These are phyloP conservation scores for Pachypanchax playfairii DNA, from an alignment of 2,113 vertebrate species.

Conservation along the genomic window DNA sequence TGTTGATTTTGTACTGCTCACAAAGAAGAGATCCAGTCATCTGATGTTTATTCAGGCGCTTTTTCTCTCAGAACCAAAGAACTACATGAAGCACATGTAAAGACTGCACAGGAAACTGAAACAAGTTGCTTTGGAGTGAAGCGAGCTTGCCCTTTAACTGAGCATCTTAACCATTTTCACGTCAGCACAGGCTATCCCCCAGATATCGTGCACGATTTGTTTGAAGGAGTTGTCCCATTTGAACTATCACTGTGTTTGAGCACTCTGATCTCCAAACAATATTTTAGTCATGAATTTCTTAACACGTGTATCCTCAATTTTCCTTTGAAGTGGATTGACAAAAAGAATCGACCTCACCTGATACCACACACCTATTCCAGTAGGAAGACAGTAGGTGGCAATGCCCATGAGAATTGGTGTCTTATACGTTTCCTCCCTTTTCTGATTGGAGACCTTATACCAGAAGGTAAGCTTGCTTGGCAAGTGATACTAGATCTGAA, in stretches of 20 bases:
- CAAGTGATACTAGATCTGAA: not conserved
- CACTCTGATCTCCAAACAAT: not conserved
- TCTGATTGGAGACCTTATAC: slow-evolving; percentile 1
- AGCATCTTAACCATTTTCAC: too few relatives aligned
- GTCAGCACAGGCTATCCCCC: slow-evolving; percentile 1
- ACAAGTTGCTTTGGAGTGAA: slow-evolving; percentile 10
- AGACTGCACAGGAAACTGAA: not conserved
- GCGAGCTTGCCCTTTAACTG: not conserved
- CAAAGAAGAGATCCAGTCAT: not conserved
- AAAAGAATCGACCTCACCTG: not conserved
- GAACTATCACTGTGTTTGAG: slow-evolving; percentile 4
- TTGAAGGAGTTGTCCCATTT: slow-evolving; percentile 12
- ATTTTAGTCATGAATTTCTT: not conserved
- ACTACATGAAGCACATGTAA: not conserved
- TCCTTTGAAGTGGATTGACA: slow-evolving; percentile 7
- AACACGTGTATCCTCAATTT: too few relatives aligned
- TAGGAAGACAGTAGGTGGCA: not conserved
- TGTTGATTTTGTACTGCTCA: slow-evolving; percentile 8
- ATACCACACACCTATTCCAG: slow-evolving; percentile 7
- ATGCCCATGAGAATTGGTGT: not conserved
- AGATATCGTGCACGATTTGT: slow-evolving; percentile 14
- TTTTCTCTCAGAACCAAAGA: not conserved
- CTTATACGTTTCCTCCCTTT: not conserved
- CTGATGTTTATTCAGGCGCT: not conserved
- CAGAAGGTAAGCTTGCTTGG: slow-evolving; percentile 6